These are phyloP conservation scores for Platanista minor DNA, from an alignment of 2,113 vertebrate species.

Conservation along the genomic window DNA sequence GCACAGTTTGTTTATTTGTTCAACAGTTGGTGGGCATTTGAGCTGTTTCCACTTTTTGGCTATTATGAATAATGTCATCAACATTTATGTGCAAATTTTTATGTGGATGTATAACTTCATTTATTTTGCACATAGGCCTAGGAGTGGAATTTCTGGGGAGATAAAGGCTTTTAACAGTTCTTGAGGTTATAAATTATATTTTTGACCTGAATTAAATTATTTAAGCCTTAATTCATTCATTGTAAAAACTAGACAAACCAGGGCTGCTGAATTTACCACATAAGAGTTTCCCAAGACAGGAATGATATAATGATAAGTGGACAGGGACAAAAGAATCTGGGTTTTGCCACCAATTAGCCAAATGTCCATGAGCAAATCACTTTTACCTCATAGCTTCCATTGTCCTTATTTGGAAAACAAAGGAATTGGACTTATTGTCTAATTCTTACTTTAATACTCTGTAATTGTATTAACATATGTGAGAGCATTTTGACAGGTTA, in stretches of 20 bases:
- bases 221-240: not conserved
- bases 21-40: not conserved
- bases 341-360: not conserved
- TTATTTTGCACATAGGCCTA: not conserved
- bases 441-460: not conserved
- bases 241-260: not conserved
- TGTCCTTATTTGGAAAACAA: constrained; percentile 28
- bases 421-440: not conserved
- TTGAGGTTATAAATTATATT: not conserved
- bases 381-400: not conserved
- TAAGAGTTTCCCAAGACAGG: not conserved
- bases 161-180: not conserved
- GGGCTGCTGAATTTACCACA: not conserved
- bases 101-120: not conserved
- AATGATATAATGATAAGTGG: not conserved
- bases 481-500: constrained; percentile 48
- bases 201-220: not conserved
- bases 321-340: not conserved
- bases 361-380: not conserved
- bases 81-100: not conserved
- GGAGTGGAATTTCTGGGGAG: not conserved
- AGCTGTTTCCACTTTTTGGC: not conserved
- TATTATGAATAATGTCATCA: not conserved
- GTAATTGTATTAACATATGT: constrained; percentile 43
- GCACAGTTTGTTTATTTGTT: not conserved